Evolutionary conservation across 2,113 vertebrate species (phyloP), one percentile per base, ranked within the genome.

Genomic region (Pterocles gutturalis): DNA sequence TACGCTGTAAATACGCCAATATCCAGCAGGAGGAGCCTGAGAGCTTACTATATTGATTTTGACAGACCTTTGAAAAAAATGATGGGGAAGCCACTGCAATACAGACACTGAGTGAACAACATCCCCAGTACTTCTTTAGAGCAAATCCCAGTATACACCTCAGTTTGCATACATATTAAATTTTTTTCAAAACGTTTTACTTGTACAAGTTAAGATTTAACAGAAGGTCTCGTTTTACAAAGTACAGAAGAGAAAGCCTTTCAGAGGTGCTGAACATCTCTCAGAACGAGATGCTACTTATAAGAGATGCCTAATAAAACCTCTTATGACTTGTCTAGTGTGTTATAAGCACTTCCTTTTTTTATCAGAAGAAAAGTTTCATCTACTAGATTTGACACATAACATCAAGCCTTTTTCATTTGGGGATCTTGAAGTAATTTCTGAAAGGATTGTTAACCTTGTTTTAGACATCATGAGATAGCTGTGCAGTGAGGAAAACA

Each of bases 1-100:
- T 2, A 17, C 3, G 25, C 20, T 48, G 64, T 25, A 22, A 49
- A 31, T 28, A 15, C 3, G 1, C 5, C 20, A 51, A 3, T 0
- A 6, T 15, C 90, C 90, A n/a, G 72, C 83, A 93, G 95, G 46
- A 29, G 77, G 83, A 81, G 90, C 38, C 7, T 60, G 36, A 31
- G 80, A 86, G 43, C 7, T 34, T 73, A 21, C 7, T 1, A 9
- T 5, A 26, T 12, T 21, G 62, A 48, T 48, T 38, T 4, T 10
- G 17, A 0, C n/a, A 41, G 7, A 51, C 12, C 24, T 36, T 33
- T 8, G 36, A 31, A 57, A 67, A 67, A 21, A 38, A 19, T 20
- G 19, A 5, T 1, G 34, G 61, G 20, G 17, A 83, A 80, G 29
- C 20, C 33, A 38, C 25, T 25, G 24, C 25, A 77, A 28, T 25